A percentile compares a stretch with the other conserved stretches of the same genome.
Conservation (phyloP, 1,140 invertebrate species). For the Probaryconus sp. region DNA sequence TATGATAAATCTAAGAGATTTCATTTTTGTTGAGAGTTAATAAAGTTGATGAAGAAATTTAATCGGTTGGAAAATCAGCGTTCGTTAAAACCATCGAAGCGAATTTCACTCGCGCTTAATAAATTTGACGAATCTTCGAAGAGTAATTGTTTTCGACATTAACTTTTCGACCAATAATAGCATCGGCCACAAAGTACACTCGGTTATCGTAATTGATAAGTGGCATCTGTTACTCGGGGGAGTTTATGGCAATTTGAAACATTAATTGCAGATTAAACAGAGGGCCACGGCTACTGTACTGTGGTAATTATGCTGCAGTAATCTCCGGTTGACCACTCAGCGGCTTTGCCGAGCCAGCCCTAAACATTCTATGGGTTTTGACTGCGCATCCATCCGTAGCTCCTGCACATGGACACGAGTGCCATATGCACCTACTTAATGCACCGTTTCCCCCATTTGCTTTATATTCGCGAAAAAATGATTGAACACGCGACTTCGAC, state of each 20-base stretch:
- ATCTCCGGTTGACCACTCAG: conserved; percentile 74
- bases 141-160: conserved; percentile 51
- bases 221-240: conserved; percentile 71
- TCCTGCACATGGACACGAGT: conserved; percentile 59
- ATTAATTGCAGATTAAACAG: conserved; percentile 78
- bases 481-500: conserved; percentile 44
- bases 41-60: too few species aligned
- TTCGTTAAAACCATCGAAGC: too few species aligned
- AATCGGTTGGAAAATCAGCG: too few species aligned
- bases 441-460: conserved; percentile 35
- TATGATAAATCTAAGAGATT: too few species aligned
- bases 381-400: conserved; percentile 64
- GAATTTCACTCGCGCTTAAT: too few species aligned
- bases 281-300: conserved; percentile 64
- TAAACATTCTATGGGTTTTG: conserved; percentile 68
- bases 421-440: conserved; percentile 57
- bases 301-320: conserved; percentile 74
- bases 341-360: conserved; percentile 60
- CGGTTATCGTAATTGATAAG: conserved; percentile 71
- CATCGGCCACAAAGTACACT: conserved; percentile 45
- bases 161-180: conserved; percentile 50
- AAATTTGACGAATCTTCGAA: conserved; percentile 27
- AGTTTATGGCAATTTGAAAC: conserved; percentile 76
- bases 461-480: conserved; percentile 42
- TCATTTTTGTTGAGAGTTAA: too few species aligned